Evolutionary conservation across 2,113 vertebrate genomes (phyloP), one percentile per base, ranked within the genome.

Genomic region (Tor tambroides): DNA sequence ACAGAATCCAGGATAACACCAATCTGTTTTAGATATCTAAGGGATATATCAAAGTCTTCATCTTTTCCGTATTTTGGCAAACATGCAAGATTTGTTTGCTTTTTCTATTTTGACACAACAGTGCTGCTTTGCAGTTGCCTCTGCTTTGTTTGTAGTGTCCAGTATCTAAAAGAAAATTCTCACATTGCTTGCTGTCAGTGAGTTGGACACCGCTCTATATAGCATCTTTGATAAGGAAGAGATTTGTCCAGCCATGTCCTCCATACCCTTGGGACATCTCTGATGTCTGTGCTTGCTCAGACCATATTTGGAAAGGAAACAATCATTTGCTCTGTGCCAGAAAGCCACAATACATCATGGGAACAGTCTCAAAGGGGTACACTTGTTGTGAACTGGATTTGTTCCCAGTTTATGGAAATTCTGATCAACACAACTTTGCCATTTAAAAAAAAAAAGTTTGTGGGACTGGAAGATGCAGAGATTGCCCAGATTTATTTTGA

Each of bases 301-400:
- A 75, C 94, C 93, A 91, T 94, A 94, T 94, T 92, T 92, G 93
- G 93, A 92, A 90, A 92, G 92, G 92, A 93, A 92, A 91, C 88
- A 91, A 80, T 92, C 87, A 92, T 91, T 90, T 87, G 54, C 78
- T 89, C 78, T 86, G 61, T 79, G 80, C 87, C 78, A 87, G 80
- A 80, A 63, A 69, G 72, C 78, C 61, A 79, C 46, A 74, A 79
- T 69, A 87, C 71, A 88, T 85, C 78, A 71, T 79, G 74, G 84
- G 69, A 83, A 85, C 19, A 74, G 54, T 86, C 72, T 79, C 65
- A 30, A 51, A 38, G 51, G 71, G 81, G 61, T 87, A 87, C 30
- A 71, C 61, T 85, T 87, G 46, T 78, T 77, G n/a, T 15, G 19
- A 35, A 84, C 74, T 86, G 75, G 74, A 86, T 23, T 79, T 32